Evolutionary conservation across 2,888 invertebrate species (phyloP).

Genomic region (Campoplex nolae): DNA sequence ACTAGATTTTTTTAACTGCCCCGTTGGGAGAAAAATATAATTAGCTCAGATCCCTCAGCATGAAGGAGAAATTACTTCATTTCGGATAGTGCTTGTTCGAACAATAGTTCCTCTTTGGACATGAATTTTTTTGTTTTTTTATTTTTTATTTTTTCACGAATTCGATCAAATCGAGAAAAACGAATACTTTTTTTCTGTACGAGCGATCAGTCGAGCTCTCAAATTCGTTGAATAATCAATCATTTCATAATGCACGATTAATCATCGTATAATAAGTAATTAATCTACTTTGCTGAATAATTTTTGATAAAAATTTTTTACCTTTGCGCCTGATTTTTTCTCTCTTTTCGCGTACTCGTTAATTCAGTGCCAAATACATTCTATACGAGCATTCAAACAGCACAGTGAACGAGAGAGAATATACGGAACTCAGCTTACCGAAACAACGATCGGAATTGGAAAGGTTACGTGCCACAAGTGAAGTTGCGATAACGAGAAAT

Average conservation of each 20-base stretch:
- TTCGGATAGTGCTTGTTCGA: not conserved
- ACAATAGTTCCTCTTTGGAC: not conserved
- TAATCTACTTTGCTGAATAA: slow-evolving; percentile 18
- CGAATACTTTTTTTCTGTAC: not conserved
- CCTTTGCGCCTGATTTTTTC: not conserved
- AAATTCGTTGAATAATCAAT: not conserved
- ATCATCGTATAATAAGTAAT: not conserved
- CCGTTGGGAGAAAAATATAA: not conserved
- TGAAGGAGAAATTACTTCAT: not conserved
- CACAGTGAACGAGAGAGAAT: not conserved
- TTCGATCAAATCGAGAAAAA: not conserved
- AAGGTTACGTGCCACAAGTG: slow-evolving; percentile 63
- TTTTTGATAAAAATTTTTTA: not conserved
- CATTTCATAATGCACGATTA: not conserved
- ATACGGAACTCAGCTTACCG: not conserved
- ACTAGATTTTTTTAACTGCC: not conserved
- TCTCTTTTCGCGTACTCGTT: slow-evolving; percentile 21
- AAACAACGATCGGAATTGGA: slow-evolving; percentile 47
- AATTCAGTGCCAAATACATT: slow-evolving; percentile 35
- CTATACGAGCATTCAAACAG: slow-evolving; percentile 10
- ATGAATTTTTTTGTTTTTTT: too few species aligned
- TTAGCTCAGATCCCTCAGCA: not conserved
- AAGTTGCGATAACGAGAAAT: slow-evolving; percentile 60
- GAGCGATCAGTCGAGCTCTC: not conserved
- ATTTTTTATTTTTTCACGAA: not conserved